phyloP scores from a whole-genome alignment of 1,140 invertebrate genomes.

The Gerris buenoi region DNA sequence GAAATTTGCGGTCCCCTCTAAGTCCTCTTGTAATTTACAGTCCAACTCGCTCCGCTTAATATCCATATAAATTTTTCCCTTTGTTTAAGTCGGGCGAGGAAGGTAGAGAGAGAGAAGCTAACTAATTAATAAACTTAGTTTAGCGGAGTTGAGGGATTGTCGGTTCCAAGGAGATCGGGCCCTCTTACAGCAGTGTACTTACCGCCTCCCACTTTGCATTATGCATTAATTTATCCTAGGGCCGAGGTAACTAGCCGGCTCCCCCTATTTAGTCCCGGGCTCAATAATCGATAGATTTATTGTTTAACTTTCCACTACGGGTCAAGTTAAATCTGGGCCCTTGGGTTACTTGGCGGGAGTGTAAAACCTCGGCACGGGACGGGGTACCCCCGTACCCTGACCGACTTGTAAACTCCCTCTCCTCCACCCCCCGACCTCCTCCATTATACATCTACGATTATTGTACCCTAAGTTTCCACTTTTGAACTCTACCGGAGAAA shows the following conservation, averaged over 20 bases:
- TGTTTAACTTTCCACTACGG: neutral
- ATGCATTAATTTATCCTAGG: slow-evolving; percentile 4
- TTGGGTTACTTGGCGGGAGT: too few relatives aligned
- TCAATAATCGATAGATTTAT: neutral
- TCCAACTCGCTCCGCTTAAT: neutral
- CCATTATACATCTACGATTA: neutral
- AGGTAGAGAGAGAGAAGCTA: neutral
- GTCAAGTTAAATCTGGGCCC: neutral
- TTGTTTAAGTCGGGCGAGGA: neutral
- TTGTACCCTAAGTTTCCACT: neutral
- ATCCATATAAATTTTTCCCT: slow-evolving; percentile 6
- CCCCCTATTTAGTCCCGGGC: neutral
- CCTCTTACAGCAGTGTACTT: neutral
- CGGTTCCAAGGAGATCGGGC: neutral
- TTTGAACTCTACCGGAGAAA: neutral
- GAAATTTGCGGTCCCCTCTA: neutral
- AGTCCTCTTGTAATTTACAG: slow-evolving; percentile 2
- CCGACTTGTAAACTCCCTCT: neutral
- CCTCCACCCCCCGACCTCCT: neutral
- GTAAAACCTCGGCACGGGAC: too few relatives aligned
- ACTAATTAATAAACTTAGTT: slow-evolving; percentile 6
- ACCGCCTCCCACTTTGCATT: neutral
- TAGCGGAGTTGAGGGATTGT: neutral
- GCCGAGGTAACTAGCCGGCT: neutral
- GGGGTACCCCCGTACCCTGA: neutral